These are phyloP conservation scores for Parasteatoda lunata DNA, from an alignment of 2,888 invertebrate species.

Conservation along the genomic window DNA sequence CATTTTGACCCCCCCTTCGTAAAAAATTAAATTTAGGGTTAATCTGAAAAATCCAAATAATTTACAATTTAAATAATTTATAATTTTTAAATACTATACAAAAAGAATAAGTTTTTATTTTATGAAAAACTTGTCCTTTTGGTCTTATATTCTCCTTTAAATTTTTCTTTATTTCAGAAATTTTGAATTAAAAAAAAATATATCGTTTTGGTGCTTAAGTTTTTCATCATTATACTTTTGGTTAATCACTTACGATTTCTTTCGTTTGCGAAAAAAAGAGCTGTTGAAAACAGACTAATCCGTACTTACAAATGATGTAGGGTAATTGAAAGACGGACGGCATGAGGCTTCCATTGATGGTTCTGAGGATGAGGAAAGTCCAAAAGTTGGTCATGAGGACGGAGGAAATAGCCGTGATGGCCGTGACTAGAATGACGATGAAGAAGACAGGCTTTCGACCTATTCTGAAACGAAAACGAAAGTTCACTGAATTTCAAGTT, in stretches of 20 bases:
- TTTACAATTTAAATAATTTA: too few relatives aligned
- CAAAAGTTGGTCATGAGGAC: slow-evolving; percentile 58
- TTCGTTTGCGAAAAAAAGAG: background rate
- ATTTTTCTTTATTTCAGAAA: too few relatives aligned
- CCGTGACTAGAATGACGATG: slow-evolving; percentile 57
- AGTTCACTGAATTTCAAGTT: background rate
- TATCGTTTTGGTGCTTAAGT: background rate
- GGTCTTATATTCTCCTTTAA: too few relatives aligned
- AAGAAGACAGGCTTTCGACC: slow-evolving; percentile 66
- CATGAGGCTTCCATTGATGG: slow-evolving; percentile 65
- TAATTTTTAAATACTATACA: too few relatives aligned
- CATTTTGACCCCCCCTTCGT: too few relatives aligned
- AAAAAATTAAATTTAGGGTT: too few relatives aligned
- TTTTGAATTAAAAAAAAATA: too few relatives aligned
- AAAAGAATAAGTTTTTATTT: too few relatives aligned
- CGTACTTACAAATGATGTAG: slow-evolving; percentile 68
- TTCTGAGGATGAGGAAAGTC: slow-evolving; percentile 61
- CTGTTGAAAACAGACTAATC: background rate
- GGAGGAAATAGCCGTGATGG: slow-evolving; percentile 59
- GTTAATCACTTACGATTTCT: too few relatives aligned
- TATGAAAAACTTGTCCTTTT: too few relatives aligned
- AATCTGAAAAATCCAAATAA: too few relatives aligned
- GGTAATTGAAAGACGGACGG: slow-evolving; percentile 69
- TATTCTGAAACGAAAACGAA: slow-evolving; percentile 36
- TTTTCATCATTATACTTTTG: too few relatives aligned